These are phyloP conservation scores for Sebastes melanostomus DNA, from an alignment of 2,797 vertebrate species.

Conservation along the genomic window DNA sequence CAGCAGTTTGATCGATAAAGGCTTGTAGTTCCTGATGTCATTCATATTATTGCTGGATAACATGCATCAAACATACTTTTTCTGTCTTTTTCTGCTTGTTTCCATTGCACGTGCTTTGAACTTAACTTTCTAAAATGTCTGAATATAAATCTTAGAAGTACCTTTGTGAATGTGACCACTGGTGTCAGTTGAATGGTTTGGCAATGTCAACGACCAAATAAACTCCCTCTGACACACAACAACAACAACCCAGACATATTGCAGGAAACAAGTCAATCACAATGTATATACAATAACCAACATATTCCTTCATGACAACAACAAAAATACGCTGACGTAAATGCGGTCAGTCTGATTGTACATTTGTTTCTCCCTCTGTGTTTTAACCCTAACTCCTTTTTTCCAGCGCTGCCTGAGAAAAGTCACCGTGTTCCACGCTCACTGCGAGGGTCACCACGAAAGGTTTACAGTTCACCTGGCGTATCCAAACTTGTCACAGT, in stretches of 20 bases:
- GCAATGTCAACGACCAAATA: background rate
- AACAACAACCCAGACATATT: slow-evolving; percentile 17
- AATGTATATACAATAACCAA: slow-evolving; percentile 3
- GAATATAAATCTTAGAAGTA: background rate
- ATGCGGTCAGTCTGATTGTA: slow-evolving; percentile 45
- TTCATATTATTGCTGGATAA: background rate
- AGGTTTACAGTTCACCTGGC: slow-evolving; percentile 47
- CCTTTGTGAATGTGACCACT: background rate
- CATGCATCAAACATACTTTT: background rate
- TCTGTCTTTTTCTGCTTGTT: background rate
- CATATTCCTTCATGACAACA: slow-evolving; percentile 30
- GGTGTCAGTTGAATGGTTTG: slow-evolving; percentile 4
- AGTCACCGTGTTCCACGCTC: slow-evolving; percentile 9
- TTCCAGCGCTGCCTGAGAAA: slow-evolving; percentile 38
- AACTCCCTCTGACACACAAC: slow-evolving; percentile 20
- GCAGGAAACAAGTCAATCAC: slow-evolving; percentile 46
- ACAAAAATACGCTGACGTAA: slow-evolving; percentile 35
- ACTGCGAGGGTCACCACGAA: slow-evolving; percentile 47
- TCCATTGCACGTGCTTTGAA: background rate
- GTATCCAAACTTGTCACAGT: slow-evolving; percentile 53
- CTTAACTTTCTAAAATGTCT: background rate
- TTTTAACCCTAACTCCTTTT: slow-evolving; percentile 9
- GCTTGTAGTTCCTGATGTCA: background rate
- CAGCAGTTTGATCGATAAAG: background rate
- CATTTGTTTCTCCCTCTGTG: slow-evolving; percentile 36